Evolutionary conservation across 2,797 vertebrate genomes (phyloP), one percentile per base, ranked within the genome.

Genomic region (Esox masquinongy): DNA sequence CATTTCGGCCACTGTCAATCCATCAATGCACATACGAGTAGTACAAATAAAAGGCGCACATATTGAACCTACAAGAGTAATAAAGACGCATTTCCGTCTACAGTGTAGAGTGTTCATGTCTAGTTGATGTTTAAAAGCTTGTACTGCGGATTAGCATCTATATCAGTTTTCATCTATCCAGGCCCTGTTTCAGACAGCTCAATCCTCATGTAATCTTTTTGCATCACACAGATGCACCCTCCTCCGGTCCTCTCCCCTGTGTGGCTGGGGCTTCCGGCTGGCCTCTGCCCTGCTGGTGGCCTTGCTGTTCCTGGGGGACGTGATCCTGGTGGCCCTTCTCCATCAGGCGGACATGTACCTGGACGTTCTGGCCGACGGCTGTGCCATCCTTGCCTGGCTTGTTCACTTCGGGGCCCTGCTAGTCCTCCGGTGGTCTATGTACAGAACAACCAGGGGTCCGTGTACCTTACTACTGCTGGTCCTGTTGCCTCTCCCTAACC

Each of bases 241-340:
- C 63, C 69, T 80, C 7, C 84, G 74, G 72, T 74, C 80, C 0
- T 76, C 86, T 64, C 79, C 87, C 79, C 90, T 91, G 15, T 89
- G 92, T 14, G 93, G 94, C n/a, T 99, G 96, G 97, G 85, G 81
- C 0, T 93, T 96, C 79, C 92, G 97, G 83, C 86, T 94, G 0
- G 0, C 76, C 2, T 72, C 92, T 0, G 94, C 97, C 17, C 86
- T 96, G 0, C 0, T 96, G 82, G 94, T 87, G 74, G 80, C 83
- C 53, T 39, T 92, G 69, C 84, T 97, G 1, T 94, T 94, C 31
- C 39, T 94, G 0, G 85, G 85, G 34, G 96, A 98, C 61, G 82
- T 92, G 22, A 34, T 87, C 5, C 36, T 96, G 82, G 94, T 87
- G 74, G 88, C 90, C 29, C 83, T 94, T 47, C 88, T 95, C 24